phyloP scores from a whole-genome alignment of 1,140 invertebrate species.

The Eriosoma lanigerum region DNA sequence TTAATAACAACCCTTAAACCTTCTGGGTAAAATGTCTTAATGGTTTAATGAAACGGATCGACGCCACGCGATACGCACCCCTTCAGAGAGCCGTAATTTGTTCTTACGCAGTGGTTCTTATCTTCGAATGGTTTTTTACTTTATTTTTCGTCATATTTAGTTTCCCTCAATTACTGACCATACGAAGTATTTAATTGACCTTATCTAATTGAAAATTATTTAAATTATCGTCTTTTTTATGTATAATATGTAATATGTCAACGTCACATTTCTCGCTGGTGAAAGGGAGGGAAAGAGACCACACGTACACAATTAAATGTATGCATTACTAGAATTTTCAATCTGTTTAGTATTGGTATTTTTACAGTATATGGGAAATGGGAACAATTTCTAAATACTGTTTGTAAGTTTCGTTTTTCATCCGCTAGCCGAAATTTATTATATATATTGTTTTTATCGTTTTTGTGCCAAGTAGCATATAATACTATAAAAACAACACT shows the following conservation, averaged over 20 bases:
- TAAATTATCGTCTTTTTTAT: not conserved
- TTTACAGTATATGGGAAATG: too few relatives aligned
- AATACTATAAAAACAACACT: too few relatives aligned
- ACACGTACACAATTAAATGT: constrained; percentile 1
- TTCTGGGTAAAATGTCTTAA: constrained; percentile 1
- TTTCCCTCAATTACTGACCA: not conserved
- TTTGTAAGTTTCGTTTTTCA: too few relatives aligned
- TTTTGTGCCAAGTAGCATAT: too few relatives aligned
- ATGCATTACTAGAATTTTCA: not conserved
- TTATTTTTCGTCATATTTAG: not conserved
- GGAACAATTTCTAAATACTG: too few relatives aligned
- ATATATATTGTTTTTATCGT: too few relatives aligned
- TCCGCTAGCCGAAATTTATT: too few relatives aligned
- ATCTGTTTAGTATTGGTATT: not conserved
- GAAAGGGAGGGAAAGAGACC: not conserved
- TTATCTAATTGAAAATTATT: constrained; percentile 29
- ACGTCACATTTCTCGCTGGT: not conserved
- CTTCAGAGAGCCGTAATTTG: not conserved
- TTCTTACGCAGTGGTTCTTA: not conserved
- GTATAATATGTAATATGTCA: not conserved
- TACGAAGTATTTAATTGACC: not conserved
- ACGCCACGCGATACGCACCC: not conserved
- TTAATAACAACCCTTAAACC: constrained; percentile 20
- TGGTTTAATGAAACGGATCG: constrained; percentile 24
- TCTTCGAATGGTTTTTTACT: not conserved